Percentiles rank a stretch among this genome's conserved stretches.
Conservation (phyloP, 1,140 invertebrate genomes). For the Polypedilum pembai region DNA sequence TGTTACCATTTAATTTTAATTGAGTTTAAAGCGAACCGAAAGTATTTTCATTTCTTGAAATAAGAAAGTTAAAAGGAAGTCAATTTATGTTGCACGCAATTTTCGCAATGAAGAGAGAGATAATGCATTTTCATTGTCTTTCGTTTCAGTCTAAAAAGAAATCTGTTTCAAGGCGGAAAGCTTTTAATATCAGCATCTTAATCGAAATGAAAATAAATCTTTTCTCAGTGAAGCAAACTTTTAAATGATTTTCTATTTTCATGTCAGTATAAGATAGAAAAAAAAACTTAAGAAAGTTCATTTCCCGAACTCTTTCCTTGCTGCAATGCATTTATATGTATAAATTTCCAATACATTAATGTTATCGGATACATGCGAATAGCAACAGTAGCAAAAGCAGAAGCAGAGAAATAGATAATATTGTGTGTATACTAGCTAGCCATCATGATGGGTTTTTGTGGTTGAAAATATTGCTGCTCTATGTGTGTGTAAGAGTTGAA, state of each 20-base stretch:
- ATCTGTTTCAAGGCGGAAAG: neutral
- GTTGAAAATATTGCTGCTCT: neutral
- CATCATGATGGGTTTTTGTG: constrained; percentile 4
- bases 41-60: neutral
- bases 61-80: neutral
- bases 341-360: constrained; percentile 14
- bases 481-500: neutral
- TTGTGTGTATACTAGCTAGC: neutral
- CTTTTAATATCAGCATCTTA: constrained; percentile 18
- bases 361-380: constrained; percentile 5
- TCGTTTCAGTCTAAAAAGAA: neutral
- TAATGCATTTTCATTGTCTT: constrained; percentile 18
- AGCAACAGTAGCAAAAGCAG: neutral
- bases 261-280: neutral
- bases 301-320: neutral
- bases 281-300: neutral
- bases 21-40: neutral
- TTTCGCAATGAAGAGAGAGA: neutral
- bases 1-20: neutral
- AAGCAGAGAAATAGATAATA: neutral
- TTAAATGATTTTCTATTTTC: neutral
- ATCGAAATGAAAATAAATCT: constrained; percentile 19
- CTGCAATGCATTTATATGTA: neutral
- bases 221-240: neutral
- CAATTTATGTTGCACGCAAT: constrained; percentile 1